A percentile compares a stretch with the other conserved stretches of the same genome.
phyloP scores from a whole-genome alignment of 64 coral and sea anemone genomes.

The Trachythela sp. region DNA sequence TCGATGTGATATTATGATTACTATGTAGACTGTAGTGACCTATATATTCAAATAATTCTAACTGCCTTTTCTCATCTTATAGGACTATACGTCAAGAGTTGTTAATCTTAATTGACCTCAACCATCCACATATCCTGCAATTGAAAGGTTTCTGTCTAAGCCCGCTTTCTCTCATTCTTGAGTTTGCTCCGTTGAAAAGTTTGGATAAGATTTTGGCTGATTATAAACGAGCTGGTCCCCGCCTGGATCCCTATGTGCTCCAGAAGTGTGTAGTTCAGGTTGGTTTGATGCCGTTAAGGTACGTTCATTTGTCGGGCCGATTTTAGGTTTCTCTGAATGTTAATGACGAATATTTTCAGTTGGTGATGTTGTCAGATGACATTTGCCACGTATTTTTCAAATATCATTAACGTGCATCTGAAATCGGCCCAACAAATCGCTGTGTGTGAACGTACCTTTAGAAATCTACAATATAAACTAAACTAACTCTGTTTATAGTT shows the following conservation, averaged over 20 bases:
- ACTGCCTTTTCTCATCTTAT: background rate
- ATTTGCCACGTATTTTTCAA: too few relatives aligned
- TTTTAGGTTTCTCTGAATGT: too few relatives aligned
- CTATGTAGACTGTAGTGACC: background rate
- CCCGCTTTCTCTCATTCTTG: constrained; percentile 76
- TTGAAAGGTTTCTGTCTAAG: constrained; percentile 80
- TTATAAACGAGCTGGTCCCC: constrained; percentile 67
- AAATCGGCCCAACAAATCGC: too few relatives aligned
- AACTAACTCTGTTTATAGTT: too few relatives aligned
- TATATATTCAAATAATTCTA: too few relatives aligned
- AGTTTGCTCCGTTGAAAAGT: constrained; percentile 77
- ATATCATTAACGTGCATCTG: too few relatives aligned
- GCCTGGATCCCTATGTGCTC: constrained; percentile 81
- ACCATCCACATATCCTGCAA: constrained; percentile 72
- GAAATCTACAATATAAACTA: too few relatives aligned
- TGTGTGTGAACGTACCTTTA: too few relatives aligned
- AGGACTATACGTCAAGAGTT: constrained; percentile 92
- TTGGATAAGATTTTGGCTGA: constrained; percentile 75
- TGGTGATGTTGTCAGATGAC: too few relatives aligned
- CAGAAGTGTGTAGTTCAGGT: constrained; percentile 98
- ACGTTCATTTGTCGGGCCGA: too few relatives aligned
- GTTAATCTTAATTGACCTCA: constrained; percentile 71
- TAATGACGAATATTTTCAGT: too few relatives aligned
- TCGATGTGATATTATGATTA: too few relatives aligned
- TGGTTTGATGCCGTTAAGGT: background rate